A percentile compares a stretch with the other conserved stretches of the same genome.
phyloP scores from a whole-genome alignment of 2,888 invertebrate genomes.

The Operophtera brumata region DNA sequence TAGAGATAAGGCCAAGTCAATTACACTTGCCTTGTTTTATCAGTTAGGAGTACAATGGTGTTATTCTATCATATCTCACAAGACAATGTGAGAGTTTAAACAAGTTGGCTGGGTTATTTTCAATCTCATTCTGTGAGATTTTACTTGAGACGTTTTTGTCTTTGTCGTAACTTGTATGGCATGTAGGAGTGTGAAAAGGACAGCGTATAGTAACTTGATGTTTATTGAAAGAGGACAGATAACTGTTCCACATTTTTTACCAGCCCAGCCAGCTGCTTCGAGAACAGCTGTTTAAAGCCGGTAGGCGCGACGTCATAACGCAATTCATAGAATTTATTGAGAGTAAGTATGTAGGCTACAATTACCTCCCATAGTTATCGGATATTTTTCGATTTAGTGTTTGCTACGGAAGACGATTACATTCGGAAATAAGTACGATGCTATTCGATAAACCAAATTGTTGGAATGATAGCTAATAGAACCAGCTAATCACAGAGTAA shows the following conservation, averaged over 20 bases:
- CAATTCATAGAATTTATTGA: background rate
- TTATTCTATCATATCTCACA: no score
- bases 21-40: no score
- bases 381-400: background rate
- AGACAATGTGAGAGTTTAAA: no score
- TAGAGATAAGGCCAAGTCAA: no score
- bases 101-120: no score
- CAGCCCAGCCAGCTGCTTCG: constrained; percentile 71
- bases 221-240: constrained; percentile 63
- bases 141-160: constrained; percentile 32
- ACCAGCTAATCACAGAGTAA: constrained; percentile 23
- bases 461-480: background rate
- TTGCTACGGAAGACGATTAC: background rate
- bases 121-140: constrained; percentile 1
- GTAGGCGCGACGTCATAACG: constrained; percentile 34
- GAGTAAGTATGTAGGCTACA: background rate
- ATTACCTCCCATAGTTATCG: background rate
- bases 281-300: constrained; percentile 76
- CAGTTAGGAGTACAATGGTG: no score
- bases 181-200: constrained; percentile 57
- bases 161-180: constrained; percentile 41
- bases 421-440: background rate
- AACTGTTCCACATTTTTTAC: constrained; percentile 73
- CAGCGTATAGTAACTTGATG: constrained; percentile 42
- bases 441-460: background rate